Evolutionary conservation across 2,113 vertebrate genomes (phyloP).

Genomic region (Erythrocercus mccallii): DNA sequence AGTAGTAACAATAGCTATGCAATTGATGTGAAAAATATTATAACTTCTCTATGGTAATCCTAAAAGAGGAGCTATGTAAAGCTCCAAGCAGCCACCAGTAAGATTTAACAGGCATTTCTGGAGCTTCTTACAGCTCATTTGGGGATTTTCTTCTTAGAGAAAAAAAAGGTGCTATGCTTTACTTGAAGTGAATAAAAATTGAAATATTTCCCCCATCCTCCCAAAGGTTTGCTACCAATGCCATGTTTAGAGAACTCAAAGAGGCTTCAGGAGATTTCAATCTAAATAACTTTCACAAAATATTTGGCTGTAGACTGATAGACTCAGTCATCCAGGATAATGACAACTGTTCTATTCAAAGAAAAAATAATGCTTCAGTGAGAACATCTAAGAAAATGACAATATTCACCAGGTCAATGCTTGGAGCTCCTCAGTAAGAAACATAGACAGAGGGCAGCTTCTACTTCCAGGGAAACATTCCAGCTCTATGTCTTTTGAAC

Average conservation of each 20-base stretch:
- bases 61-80: neutral
- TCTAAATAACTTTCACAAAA: neutral
- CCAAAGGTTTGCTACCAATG: neutral
- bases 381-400: neutral
- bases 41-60: neutral
- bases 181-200: neutral
- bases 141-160: neutral
- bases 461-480: neutral
- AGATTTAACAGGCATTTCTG: neutral
- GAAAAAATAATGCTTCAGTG: neutral
- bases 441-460: neutral
- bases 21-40: neutral
- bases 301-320: neutral
- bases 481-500: neutral
- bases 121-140: neutral
- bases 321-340: neutral
- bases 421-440: neutral
- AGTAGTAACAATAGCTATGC: neutral
- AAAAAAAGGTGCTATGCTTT: neutral
- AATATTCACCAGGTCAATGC: neutral
- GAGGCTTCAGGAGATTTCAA: neutral
- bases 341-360: neutral
- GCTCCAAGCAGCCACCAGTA: neutral
- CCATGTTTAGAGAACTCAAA: neutral
- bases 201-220: neutral